A percentile compares a stretch with the other conserved stretches of the same genome.
phyloP scores from a whole-genome alignment of 2,888 invertebrate genomes.

The Steinernema carpocapsae region DNA sequence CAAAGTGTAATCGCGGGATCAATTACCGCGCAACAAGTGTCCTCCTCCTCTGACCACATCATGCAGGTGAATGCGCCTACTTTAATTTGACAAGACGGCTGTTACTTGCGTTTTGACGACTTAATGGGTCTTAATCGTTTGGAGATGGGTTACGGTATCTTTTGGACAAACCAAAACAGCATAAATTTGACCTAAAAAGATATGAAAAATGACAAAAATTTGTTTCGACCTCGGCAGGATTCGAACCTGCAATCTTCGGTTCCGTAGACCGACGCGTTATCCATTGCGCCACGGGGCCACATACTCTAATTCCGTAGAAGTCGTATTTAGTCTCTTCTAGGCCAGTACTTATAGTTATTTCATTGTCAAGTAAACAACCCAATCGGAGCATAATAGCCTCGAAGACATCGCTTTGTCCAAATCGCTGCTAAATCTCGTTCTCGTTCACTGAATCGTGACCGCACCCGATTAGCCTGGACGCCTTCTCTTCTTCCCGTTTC shows the following conservation, averaged over 20 bases:
- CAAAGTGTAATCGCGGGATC: conserved; percentile 23
- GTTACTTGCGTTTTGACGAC: conserved; percentile 26
- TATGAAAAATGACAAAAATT: no score
- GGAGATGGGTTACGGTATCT: background rate
- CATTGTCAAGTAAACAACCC: conserved; percentile 28
- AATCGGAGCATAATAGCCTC: conserved; percentile 1
- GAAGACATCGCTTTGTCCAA: conserved; percentile 23
- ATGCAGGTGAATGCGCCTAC: conserved; percentile 31
- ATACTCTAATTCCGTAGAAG: no score
- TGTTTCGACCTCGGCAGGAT: no score
- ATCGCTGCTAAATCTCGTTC: background rate
- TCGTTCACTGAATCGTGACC: conserved; percentile 29
- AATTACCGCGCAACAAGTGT: conserved; percentile 19
- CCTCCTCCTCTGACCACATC: background rate
- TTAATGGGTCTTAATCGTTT: conserved; percentile 2
- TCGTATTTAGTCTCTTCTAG: background rate
- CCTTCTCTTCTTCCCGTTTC: conserved; percentile 13
- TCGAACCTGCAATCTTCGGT: no score
- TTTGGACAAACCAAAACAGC: background rate
- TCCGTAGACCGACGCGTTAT: no score
- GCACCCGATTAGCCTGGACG: conserved; percentile 32
- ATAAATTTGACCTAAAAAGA: no score
- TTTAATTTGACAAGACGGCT: conserved; percentile 27
- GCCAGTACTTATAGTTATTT: background rate
- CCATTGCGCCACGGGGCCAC: no score